Evolutionary conservation across 2,888 invertebrate genomes (phyloP).

Genomic region (Lasioglossum leucozonium): DNA sequence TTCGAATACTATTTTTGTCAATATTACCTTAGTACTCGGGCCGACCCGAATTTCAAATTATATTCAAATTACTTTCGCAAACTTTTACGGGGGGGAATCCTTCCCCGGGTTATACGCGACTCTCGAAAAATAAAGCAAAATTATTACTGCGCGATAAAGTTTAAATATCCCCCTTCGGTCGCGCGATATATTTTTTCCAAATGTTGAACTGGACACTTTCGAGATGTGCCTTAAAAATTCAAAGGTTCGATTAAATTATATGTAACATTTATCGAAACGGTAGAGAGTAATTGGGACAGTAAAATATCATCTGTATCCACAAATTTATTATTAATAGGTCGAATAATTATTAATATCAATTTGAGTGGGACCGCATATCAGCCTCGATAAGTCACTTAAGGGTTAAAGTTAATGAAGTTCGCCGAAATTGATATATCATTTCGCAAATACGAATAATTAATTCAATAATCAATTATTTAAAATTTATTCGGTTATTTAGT

Average conservation of each 20-base stretch:
- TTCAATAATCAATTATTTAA: background rate
- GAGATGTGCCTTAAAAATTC: background rate
- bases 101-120: background rate
- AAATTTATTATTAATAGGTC: background rate
- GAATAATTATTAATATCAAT: background rate
- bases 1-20: constrained; percentile 14
- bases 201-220: background rate
- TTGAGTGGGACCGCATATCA: background rate
- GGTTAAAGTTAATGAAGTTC: background rate
- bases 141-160: background rate
- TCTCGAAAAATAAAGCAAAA: background rate
- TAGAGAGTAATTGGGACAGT: background rate
- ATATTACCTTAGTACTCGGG: background rate
- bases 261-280: background rate
- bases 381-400: background rate
- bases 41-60: background rate
- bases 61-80: background rate
- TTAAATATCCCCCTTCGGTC: background rate
- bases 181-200: background rate
- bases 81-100: background rate
- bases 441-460: background rate
- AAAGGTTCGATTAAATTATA: background rate
- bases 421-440: background rate
- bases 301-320: background rate
- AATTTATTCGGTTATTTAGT: background rate